Evolutionary conservation across 92 coral and sea anemone species (phyloP).

Genomic region (Porites evermanni): DNA sequence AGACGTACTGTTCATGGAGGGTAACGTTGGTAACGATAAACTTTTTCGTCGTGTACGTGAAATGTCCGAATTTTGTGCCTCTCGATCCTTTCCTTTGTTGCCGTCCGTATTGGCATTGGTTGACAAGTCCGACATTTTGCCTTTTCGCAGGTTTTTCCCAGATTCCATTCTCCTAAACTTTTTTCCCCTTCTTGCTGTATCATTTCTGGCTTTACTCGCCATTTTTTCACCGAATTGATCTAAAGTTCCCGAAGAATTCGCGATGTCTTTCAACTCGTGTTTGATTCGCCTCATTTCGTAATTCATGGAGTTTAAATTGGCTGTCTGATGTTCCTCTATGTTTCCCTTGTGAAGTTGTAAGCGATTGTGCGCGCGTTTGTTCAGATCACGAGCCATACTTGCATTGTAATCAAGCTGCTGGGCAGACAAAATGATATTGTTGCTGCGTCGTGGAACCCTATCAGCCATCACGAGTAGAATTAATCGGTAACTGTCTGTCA

Average conservation of each 20-base stretch:
- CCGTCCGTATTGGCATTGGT: neutral
- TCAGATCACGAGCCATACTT: constrained; percentile 74
- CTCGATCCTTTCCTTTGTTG: neutral
- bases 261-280: constrained; percentile 80
- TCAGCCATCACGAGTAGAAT: constrained; percentile 63
- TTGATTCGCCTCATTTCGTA: constrained; percentile 87
- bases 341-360: constrained; percentile 64
- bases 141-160: neutral
- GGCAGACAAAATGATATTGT: constrained; percentile 60
- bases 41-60: constrained; percentile 30
- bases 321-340: constrained; percentile 59
- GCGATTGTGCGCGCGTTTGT: constrained; percentile 79
- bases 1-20: constrained; percentile 18
- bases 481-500: neutral
- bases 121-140: neutral
- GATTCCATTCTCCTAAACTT: constrained; percentile 20
- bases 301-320: constrained; percentile 72
- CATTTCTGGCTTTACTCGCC: constrained; percentile 10
- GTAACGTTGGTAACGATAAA: constrained; percentile 51
- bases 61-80: neutral
- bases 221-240: constrained; percentile 17
- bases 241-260: constrained; percentile 80
- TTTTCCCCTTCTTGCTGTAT: constrained; percentile 18
- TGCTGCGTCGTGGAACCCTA: constrained; percentile 54
- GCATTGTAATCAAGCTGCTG: constrained; percentile 78